Conservation (phyloP, 35 echinoderm and acorn worm genomes). For the Amphiura filiformis region DNA sequence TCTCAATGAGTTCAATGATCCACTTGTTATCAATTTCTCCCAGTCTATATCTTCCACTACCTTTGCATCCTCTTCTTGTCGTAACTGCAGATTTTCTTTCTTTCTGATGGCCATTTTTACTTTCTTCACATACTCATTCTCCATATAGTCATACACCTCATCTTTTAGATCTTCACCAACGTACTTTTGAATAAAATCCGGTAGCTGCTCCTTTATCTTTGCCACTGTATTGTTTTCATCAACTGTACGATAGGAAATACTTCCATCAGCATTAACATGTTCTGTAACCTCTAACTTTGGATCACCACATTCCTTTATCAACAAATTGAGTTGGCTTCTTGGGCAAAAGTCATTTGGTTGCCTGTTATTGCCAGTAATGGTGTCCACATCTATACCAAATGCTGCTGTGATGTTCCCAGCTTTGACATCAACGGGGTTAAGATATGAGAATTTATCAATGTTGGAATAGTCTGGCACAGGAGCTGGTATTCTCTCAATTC, state of each 20-base stretch:
- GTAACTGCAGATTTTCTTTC: background rate
- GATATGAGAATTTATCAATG: background rate
- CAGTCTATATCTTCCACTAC: background rate
- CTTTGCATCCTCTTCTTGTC: background rate
- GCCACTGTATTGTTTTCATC: background rate
- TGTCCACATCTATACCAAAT: background rate
- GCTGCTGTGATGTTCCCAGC: background rate
- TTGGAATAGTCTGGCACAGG: background rate
- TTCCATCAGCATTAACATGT: background rate
- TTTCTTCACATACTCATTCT: background rate
- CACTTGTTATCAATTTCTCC: background rate
- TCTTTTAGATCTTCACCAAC: background rate
- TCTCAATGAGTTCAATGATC: background rate
- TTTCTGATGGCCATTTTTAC: background rate
- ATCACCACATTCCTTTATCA: background rate
- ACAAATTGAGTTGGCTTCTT: background rate
- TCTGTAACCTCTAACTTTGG: background rate
- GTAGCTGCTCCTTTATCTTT: background rate
- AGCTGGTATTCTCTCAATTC: background rate
- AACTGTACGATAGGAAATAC: background rate
- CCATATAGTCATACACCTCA: background rate
- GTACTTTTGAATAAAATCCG: background rate
- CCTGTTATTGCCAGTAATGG: background rate
- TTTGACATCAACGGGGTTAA: background rate
- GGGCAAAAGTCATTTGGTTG: background rate